Evolutionary conservation across 2,797 vertebrate species (phyloP).

Genomic region (Neoniphon sammara): DNA sequence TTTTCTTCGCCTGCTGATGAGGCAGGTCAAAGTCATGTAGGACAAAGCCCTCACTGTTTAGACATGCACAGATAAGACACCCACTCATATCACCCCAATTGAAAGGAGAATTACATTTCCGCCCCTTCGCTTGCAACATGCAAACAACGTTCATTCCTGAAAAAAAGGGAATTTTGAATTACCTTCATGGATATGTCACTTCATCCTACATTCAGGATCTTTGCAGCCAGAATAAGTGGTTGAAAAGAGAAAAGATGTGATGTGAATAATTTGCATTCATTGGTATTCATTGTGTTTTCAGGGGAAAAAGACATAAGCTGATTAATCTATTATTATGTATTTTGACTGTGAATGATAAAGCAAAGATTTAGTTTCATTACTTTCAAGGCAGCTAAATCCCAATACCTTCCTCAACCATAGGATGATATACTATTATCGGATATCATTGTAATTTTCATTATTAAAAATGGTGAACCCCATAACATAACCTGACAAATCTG

Average conservation of each 20-base stretch:
- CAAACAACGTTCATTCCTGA: slow-evolving; percentile 40
- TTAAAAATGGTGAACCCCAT: slow-evolving; percentile 73
- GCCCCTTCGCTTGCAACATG: slow-evolving; percentile 42
- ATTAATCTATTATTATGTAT: slow-evolving; percentile 57
- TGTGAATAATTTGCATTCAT: slow-evolving; percentile 53
- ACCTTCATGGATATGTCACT: slow-evolving; percentile 57
- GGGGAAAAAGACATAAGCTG: slow-evolving; percentile 29
- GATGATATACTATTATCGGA: slow-evolving; percentile 67
- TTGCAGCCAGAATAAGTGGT: slow-evolving; percentile 29
- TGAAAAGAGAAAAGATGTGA: slow-evolving; percentile 44
- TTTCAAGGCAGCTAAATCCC: slow-evolving; percentile 55
- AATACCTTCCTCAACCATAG: slow-evolving; percentile 53
- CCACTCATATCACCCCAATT: slow-evolving; percentile 25
- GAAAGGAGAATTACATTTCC: slow-evolving; percentile 46
- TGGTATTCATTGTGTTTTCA: slow-evolving; percentile 54
- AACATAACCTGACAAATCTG: slow-evolving; percentile 70
- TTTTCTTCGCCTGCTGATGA: slow-evolving; percentile 39
- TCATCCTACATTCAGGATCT: slow-evolving; percentile 34
- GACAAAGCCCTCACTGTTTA: slow-evolving; percentile 26
- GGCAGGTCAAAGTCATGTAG: slow-evolving; percentile 52
- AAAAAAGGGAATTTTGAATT: slow-evolving; percentile 60
- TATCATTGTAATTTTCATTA: slow-evolving; percentile 72
- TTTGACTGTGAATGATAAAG: slow-evolving; percentile 40
- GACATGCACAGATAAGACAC: slow-evolving; percentile 27
- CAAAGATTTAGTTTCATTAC: slow-evolving; percentile 60